phyloP scores from a whole-genome alignment of 2,888 invertebrate species.

The Hypomecis punctinalis region DNA sequence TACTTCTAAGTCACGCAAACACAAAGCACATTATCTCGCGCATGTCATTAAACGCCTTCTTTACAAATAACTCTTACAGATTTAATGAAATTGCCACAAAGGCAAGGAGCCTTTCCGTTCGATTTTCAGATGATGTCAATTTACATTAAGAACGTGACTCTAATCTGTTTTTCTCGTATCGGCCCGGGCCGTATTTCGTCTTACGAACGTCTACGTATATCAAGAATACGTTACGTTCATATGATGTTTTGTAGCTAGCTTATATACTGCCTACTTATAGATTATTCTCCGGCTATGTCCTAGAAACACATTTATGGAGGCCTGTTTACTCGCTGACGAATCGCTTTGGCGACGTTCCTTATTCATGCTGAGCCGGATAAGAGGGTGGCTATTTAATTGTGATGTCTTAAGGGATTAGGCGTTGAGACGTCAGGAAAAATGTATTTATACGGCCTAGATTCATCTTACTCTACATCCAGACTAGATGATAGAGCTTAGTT shows the following conservation, averaged over 20 bases:
- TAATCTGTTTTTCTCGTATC: background rate
- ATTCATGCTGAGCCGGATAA: constrained; percentile 32
- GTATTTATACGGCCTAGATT: background rate
- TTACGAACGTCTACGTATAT: background rate
- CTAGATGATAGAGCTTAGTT: too few relatives aligned
- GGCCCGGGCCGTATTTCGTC: background rate
- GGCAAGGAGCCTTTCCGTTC: background rate
- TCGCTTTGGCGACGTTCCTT: constrained; percentile 34
- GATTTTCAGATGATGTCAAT: constrained; percentile 18
- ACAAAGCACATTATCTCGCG: background rate
- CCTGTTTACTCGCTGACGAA: constrained; percentile 36
- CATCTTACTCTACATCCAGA: background rate
- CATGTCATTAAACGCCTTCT: background rate
- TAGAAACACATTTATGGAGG: constrained; percentile 39
- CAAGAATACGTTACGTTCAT: background rate
- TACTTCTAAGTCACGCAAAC: too few relatives aligned
- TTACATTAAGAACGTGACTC: constrained; percentile 3
- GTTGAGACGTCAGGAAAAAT: constrained; percentile 7
- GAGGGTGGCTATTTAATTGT: constrained; percentile 28
- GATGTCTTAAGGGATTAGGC: constrained; percentile 17
- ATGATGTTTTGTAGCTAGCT: constrained; percentile 5
- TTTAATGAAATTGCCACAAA: background rate
- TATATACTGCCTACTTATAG: constrained; percentile 20
- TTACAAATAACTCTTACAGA: background rate
- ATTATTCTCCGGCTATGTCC: constrained; percentile 33